A percentile compares a stretch with the other conserved stretches of the same genome.
Conservation (phyloP, 2,113 vertebrate genomes). For the Ia io region DNA sequence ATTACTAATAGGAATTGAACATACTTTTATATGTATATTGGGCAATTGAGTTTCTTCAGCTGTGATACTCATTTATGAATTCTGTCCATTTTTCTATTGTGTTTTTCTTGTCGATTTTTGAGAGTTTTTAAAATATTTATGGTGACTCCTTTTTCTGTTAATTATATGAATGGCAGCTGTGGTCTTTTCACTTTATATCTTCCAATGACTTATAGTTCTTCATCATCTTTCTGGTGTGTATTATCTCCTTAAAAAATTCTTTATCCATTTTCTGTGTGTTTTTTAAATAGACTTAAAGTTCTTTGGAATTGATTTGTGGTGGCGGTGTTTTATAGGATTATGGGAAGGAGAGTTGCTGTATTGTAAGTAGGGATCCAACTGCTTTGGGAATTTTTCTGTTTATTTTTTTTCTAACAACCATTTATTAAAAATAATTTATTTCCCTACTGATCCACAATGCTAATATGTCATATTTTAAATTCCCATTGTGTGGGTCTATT, state of each 20-base stretch:
- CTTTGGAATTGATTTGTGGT: background rate
- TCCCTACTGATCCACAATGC: background rate
- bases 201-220: background rate
- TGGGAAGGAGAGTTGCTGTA: background rate
- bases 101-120: background rate
- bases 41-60: background rate
- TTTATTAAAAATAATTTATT: constrained; percentile 26
- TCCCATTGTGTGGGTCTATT: background rate
- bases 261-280: background rate
- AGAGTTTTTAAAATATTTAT: constrained; percentile 8
- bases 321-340: background rate
- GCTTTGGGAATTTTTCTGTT: background rate
- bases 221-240: background rate
- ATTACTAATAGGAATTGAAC: background rate
- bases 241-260: background rate
- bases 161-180: background rate
- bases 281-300: constrained; percentile 26
- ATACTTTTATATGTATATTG: background rate
- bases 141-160: background rate
- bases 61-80: background rate
- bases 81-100: constrained; percentile 15
- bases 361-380: background rate
- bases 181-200: background rate
- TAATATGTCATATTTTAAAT: background rate
- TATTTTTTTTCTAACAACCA: background rate